These are phyloP conservation scores for Scolopax rusticola DNA, from an alignment of 2,797 vertebrate genomes.

Conservation along the genomic window DNA sequence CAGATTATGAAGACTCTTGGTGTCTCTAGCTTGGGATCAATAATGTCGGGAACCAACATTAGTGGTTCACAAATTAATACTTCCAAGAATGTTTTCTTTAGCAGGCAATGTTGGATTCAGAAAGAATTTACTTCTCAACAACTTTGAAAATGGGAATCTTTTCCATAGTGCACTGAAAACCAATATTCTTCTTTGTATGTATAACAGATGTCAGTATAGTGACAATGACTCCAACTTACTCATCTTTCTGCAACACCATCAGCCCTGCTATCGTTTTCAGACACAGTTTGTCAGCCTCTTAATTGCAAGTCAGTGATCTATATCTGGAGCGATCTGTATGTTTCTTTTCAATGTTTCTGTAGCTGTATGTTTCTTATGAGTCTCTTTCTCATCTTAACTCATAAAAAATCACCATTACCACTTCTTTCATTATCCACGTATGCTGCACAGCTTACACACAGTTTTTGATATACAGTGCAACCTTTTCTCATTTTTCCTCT, in stretches of 20 bases:
- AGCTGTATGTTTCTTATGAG: not conserved
- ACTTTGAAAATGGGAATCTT: not conserved
- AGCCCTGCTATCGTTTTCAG: not conserved
- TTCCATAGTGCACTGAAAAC: not conserved
- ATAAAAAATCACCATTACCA: conserved; percentile 21
- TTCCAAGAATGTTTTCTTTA: not conserved
- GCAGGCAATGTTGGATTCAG: not conserved
- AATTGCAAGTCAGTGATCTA: conserved; percentile 16
- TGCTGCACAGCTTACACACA: not conserved
- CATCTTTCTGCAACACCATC: not conserved
- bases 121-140: not conserved
- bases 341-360: conserved; percentile 9
- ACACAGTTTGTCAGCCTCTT: not conserved
- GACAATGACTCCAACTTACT: not conserved
- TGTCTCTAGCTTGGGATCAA: not conserved
- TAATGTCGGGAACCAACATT: not conserved
- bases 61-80: not conserved
- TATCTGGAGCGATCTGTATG: not conserved
- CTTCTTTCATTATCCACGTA: conserved; percentile 6
- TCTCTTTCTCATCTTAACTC: not conserved
- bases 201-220: not conserved
- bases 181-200: not conserved
- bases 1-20: not conserved
- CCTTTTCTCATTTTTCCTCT: conserved; percentile 9
- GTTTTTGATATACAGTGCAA: conserved; percentile 1